A percentile compares a stretch with the other conserved stretches of the same genome.
phyloP scores from a whole-genome alignment of 2,113 vertebrate species.

The Otocyon megalotis region DNA sequence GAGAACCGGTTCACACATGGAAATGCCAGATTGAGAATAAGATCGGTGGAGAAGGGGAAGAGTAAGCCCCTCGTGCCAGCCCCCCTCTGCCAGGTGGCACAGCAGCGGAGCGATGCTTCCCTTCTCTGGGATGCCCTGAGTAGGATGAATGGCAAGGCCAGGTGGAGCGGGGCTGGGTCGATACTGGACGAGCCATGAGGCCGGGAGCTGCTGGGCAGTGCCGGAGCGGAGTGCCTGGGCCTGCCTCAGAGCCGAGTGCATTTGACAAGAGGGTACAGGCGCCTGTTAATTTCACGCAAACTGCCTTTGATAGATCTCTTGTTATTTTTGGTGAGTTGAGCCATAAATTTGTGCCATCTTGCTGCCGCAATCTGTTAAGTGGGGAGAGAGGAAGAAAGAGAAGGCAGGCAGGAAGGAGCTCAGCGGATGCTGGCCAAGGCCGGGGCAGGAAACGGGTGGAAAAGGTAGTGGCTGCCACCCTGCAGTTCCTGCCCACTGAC shows the following conservation, averaged over 20 bases:
- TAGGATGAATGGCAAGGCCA: not conserved
- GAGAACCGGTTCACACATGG: not conserved
- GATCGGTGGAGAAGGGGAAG: not conserved
- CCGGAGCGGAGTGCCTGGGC: not conserved
- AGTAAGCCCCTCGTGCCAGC: not conserved
- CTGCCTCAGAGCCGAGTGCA: not conserved
- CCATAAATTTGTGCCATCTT: slow-evolving; percentile 90
- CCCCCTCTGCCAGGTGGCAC: not conserved
- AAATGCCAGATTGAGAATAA: slow-evolving; percentile 30
- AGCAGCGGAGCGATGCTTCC: not conserved
- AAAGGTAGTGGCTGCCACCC: not conserved
- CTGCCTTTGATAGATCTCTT: slow-evolving; percentile 90
- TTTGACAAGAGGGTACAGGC: slow-evolving; percentile 76
- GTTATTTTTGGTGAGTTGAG: slow-evolving; percentile 91
- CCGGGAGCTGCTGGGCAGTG: slow-evolving; percentile 5
- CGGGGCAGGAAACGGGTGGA: not conserved
- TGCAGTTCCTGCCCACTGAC: not conserved
- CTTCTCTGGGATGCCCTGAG: not conserved
- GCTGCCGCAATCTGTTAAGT: slow-evolving; percentile 85
- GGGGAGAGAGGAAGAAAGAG: slow-evolving; percentile 75
- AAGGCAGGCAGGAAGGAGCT: slow-evolving; percentile 79
- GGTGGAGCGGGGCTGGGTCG: not conserved
- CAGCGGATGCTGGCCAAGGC: slow-evolving; percentile 30
- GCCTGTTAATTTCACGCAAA: slow-evolving; percentile 90
- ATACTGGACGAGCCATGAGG: not conserved